Evolutionary conservation across 2,113 vertebrate genomes (phyloP).

Genomic region (Collichthys lucidus): DNA sequence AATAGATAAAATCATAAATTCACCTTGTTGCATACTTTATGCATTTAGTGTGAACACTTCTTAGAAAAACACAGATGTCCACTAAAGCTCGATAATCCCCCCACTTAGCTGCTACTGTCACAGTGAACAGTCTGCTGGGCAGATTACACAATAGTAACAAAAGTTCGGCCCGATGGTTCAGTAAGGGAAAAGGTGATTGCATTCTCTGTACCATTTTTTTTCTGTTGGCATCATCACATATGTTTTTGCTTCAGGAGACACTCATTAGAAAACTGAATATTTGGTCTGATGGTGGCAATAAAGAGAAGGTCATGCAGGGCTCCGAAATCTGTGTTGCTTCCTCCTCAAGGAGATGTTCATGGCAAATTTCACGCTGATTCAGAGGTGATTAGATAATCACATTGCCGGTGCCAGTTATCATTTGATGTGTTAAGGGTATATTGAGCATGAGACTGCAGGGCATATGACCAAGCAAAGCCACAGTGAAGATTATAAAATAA

Average conservation of each 20-base stretch:
- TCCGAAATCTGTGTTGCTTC: neutral
- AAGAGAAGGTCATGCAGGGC: neutral
- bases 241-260: neutral
- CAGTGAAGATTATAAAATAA: neutral
- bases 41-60: neutral
- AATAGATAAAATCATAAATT: neutral
- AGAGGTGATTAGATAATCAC: constrained; percentile 17
- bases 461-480: neutral
- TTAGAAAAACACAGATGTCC: constrained; percentile 13
- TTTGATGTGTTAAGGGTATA: constrained; percentile 1
- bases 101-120: neutral
- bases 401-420: neutral
- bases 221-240: neutral
- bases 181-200: constrained; percentile 8
- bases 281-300: neutral
- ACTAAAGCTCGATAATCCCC: constrained; percentile 17
- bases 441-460: neutral
- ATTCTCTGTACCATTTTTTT: neutral
- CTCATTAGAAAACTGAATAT: neutral
- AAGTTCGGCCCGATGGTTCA: constrained; percentile 16
- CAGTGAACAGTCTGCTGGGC: constrained; percentile 13
- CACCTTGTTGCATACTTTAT: neutral
- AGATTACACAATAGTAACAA: constrained; percentile 25
- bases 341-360: neutral
- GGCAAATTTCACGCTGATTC: neutral